Base-by-base conservation (phyloP, 2,888 invertebrate species). In the Lasioglossum leucozonium region DNA sequence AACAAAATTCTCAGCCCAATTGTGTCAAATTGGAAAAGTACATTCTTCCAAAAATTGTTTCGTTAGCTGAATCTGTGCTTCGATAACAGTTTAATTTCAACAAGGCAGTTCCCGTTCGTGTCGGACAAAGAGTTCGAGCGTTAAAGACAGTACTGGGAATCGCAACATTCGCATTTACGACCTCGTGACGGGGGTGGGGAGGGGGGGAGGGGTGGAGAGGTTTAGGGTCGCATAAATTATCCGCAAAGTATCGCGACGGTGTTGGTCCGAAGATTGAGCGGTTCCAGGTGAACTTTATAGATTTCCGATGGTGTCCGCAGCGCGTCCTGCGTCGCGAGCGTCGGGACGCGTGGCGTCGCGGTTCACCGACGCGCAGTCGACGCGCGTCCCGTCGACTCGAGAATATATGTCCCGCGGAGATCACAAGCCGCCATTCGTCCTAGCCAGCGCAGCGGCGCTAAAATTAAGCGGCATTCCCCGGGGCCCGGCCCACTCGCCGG, bases 401-500 rank as follows among this genome's bases (percentile, higher is more conserved):
- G 87, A 93, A 93, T 93, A 92, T 93, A 93, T 93, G 92, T 88
- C 88, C 88, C 91, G 81, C 37, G 77, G 86, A 92, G 93, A 93
- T 93, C 93, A 93, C 87, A 93, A 91, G 89, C 91, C 92, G 90
- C 92, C 91, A 92, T 93, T 91, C 91, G 92, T 93, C 91, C 92
- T 92, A 89, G 86, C 87, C 37, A 65, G 79, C 87, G 83, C 37
- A 65, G 79, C 87, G 83, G 81, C 89, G 92, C 93, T 93, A 93
- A 93, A 93, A 93, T 93, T 93, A 93, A 92, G 92, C 90, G 88
- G 81, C 90, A 88, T 89, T 78, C 81, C 72, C 74, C 58, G 26
- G 74, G 78, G 71, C 86, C 82, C 81, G 84, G 83, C 88, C 88
- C 88, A 84, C 85, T 88, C 85, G 87, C 72, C 85, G 81, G 80